Evolutionary conservation across 1,140 invertebrate genomes (phyloP).

Genomic region (Zophobas morio): DNA sequence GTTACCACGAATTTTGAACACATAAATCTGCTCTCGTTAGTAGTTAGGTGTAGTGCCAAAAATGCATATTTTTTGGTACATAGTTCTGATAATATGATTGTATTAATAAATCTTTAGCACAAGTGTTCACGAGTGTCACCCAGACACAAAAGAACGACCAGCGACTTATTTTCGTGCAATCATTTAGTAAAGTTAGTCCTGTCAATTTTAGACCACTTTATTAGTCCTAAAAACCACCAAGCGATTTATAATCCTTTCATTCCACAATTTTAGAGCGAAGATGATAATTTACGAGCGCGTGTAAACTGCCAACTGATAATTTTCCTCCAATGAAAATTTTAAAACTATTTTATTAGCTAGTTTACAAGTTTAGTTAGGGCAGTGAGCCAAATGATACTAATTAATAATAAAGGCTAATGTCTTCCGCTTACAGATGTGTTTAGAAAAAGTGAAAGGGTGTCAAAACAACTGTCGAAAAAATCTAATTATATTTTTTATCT

Average conservation of each 20-base stretch:
- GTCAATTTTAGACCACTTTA: constrained; percentile 30
- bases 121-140: too few relatives aligned
- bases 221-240: constrained; percentile 16
- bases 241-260: constrained; percentile 31
- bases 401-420: too few relatives aligned
- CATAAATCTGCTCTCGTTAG: too few relatives aligned
- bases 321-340: constrained; percentile 10
- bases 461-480: too few relatives aligned
- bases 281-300: constrained; percentile 30
- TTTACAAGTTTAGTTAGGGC: constrained; percentile 23
- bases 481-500: too few relatives aligned
- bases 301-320: constrained; percentile 33
- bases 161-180: not conserved
- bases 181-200: not conserved
- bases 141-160: not conserved
- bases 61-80: too few relatives aligned
- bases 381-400: constrained; percentile 1
- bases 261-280: constrained; percentile 22
- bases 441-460: too few relatives aligned
- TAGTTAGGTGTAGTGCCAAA: too few relatives aligned
- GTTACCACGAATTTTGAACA: too few relatives aligned
- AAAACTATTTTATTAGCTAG: constrained; percentile 29
- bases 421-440: too few relatives aligned
- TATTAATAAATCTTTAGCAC: too few relatives aligned
- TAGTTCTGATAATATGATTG: too few relatives aligned